Evolutionary conservation across 2,888 invertebrate species (phyloP).

Genomic region (Poecilus cupreus): DNA sequence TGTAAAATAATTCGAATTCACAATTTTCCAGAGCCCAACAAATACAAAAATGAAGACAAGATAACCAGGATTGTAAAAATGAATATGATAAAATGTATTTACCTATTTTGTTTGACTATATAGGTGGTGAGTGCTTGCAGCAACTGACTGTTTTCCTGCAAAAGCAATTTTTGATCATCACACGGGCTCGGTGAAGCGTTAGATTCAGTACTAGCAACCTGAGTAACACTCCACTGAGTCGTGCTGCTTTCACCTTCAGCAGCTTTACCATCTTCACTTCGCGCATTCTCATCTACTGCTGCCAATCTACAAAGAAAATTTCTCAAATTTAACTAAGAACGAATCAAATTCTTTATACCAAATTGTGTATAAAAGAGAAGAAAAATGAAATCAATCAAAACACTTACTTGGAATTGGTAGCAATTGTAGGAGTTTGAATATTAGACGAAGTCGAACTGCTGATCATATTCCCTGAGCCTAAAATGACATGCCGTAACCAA

Average conservation of each 20-base stretch:
- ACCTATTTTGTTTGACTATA: conserved; percentile 80
- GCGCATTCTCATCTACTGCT: conserved; percentile 49
- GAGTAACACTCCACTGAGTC: conserved; percentile 61
- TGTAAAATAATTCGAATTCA: too few relatives aligned
- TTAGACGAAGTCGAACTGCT: conserved; percentile 74
- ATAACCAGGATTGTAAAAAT: not conserved
- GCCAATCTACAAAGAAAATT: conserved; percentile 45
- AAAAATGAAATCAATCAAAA: not conserved
- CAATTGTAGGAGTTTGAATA: conserved; percentile 75
- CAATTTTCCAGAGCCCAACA: too few relatives aligned
- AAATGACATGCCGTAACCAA: conserved; percentile 81
- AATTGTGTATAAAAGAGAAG: too few relatives aligned
- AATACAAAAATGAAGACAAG: too few relatives aligned
- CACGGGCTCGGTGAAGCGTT: conserved; percentile 69
- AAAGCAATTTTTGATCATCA: conserved; percentile 74
- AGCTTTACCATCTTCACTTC: conserved; percentile 61
- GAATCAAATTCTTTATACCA: too few relatives aligned
- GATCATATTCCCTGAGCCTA: conserved; percentile 74
- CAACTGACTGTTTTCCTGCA: conserved; percentile 82
- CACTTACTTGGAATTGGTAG: conserved; percentile 65
- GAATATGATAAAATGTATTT: conserved; percentile 20
- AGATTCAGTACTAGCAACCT: conserved; percentile 64
- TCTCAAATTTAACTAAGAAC: too few relatives aligned
- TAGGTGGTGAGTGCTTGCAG: conserved; percentile 83
- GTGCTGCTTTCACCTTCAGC: conserved; percentile 55